These are phyloP conservation scores for Drosophila leonis DNA, from an alignment of 2,888 invertebrate genomes.

Conservation along the genomic window DNA sequence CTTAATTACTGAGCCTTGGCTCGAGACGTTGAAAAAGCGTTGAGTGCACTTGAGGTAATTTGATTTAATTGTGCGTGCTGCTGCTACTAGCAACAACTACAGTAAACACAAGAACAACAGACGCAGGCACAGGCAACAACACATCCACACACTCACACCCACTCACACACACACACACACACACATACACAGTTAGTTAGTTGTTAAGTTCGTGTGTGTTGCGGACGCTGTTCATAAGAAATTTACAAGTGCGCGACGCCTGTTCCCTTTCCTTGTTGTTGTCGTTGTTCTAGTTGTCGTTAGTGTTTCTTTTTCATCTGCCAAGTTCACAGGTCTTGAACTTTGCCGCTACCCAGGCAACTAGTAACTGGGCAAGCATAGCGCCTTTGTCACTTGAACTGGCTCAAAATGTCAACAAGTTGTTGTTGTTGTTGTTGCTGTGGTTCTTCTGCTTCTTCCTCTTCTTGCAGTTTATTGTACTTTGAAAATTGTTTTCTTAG, in stretches of 20 bases:
- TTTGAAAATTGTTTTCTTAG: slow-evolving; percentile 14
- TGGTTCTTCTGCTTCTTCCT: neutral
- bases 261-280: neutral
- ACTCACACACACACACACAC: slow-evolving; percentile 19
- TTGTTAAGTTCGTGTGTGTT: slow-evolving; percentile 36
- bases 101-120: slow-evolving; percentile 5
- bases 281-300: slow-evolving; percentile 1
- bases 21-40: slow-evolving; percentile 57
- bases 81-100: slow-evolving; percentile 1
- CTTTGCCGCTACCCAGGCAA: slow-evolving; percentile 32
- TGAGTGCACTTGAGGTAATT: slow-evolving; percentile 79
- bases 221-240: slow-evolving; percentile 59
- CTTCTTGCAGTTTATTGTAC: neutral
- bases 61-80: slow-evolving; percentile 80
- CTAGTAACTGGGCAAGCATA: slow-evolving; percentile 21
- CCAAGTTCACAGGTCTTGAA: slow-evolving; percentile 54
- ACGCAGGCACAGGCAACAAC: neutral
- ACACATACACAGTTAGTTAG: slow-evolving; percentile 17
- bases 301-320: neutral
- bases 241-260: slow-evolving; percentile 63
- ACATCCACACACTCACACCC: slow-evolving; percentile 2
- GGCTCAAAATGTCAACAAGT: slow-evolving; percentile 29
- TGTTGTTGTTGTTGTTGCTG: slow-evolving; percentile 1
- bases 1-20: slow-evolving; percentile 67
- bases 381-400: slow-evolving; percentile 36